Evolutionary conservation across 1,140 invertebrate genomes (phyloP).

Genomic region (Diabrotica virgifera): DNA sequence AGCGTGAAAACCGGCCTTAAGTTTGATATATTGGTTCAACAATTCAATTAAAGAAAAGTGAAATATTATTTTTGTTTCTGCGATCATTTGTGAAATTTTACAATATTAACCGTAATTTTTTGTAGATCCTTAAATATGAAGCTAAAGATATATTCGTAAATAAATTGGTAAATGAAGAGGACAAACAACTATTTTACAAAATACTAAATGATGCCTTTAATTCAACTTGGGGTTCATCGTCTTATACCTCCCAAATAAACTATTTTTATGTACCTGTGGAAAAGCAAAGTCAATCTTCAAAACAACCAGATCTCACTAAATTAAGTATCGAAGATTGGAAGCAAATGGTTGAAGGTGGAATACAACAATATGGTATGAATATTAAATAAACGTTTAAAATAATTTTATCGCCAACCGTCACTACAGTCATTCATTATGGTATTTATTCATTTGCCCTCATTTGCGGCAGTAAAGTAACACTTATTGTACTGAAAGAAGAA

Average conservation of each 20-base stretch:
- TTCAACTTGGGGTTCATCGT: conserved; percentile 53
- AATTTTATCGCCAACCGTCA: too few species aligned
- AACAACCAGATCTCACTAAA: conserved; percentile 25
- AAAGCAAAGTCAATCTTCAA: conserved; percentile 16
- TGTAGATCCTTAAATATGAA: conserved; percentile 72
- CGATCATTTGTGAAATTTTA: too few species aligned
- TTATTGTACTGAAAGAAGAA: too few species aligned
- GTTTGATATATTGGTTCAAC: too few species aligned
- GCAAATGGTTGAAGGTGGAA: conserved; percentile 60
- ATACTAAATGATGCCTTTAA: conserved; percentile 55
- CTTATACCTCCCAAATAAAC: conserved; percentile 37
- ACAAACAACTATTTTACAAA: conserved; percentile 64
- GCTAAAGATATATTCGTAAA: conserved; percentile 75
- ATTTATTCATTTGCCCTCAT: too few species aligned
- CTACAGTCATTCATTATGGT: too few species aligned
- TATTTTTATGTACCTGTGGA: conserved; percentile 37
- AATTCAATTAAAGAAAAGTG: too few species aligned
- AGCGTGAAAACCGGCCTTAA: too few species aligned
- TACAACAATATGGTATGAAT: conserved; percentile 63
- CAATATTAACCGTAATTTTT: not conserved
- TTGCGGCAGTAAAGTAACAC: too few species aligned
- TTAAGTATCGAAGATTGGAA: conserved; percentile 57
- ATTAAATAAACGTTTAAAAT: not conserved
- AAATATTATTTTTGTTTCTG: too few species aligned
- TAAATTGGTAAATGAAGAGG: conserved; percentile 65